Conservation (phyloP, 53 echinoderm and acorn worm species). For the Patiria pectinifera region DNA sequence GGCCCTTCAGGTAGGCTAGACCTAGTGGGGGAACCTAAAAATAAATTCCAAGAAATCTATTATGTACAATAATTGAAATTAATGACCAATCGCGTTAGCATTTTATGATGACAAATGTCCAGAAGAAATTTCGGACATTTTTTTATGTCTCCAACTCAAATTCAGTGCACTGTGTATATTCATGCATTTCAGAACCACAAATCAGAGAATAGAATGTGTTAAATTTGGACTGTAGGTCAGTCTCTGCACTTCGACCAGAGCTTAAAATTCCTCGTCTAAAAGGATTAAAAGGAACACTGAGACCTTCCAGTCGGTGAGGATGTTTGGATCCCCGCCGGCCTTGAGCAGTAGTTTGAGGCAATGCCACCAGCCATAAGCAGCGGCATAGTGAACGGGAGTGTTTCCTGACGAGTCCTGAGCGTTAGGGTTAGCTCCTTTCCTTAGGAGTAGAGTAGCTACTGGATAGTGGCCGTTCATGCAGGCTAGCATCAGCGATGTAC, state of each 20-base stretch:
- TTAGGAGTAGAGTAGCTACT: constrained; percentile 76
- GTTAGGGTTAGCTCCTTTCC: constrained; percentile 86
- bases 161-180: too few species aligned
- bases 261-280: too few species aligned
- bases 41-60: background rate
- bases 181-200: too few species aligned
- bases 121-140: too few species aligned
- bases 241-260: too few species aligned
- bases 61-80: too few species aligned
- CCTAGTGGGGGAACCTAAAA: constrained; percentile 84
- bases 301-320: constrained; percentile 90
- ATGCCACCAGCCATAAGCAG: constrained; percentile 94
- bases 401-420: constrained; percentile 87
- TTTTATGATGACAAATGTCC: too few species aligned
- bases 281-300: too few species aligned
- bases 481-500: constrained; percentile 82
- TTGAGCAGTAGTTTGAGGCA: constrained; percentile 79
- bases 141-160: too few species aligned
- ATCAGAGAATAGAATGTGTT: too few species aligned
- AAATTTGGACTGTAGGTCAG: too few species aligned
- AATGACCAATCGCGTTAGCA: too few species aligned
- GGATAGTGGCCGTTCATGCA: constrained; percentile 89
- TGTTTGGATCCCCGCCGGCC: constrained; percentile 81
- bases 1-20: constrained; percentile 89
- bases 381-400: constrained; percentile 84